These are phyloP conservation scores for Allophyes oxyacanthae DNA, from an alignment of 2,888 invertebrate species.

Conservation along the genomic window DNA sequence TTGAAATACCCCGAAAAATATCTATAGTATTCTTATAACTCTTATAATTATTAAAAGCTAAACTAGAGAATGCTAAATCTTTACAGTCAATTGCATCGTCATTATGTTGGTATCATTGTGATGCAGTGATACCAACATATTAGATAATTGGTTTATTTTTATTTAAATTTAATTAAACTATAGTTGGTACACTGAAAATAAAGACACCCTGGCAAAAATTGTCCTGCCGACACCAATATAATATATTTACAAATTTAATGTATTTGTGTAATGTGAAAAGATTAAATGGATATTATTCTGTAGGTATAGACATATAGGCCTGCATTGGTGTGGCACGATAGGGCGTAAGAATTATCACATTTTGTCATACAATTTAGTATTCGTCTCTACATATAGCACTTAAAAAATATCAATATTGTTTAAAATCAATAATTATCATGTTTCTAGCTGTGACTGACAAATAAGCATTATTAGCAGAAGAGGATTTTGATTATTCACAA, in stretches of 20 bases:
- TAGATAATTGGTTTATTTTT: constrained; percentile 1
- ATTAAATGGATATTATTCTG: background rate
- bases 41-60: constrained; percentile 20
- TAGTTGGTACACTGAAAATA: constrained; percentile 31
- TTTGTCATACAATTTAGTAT: background rate
- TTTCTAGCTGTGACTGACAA: background rate
- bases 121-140: constrained; percentile 5
- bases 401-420: background rate
- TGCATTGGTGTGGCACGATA: background rate
- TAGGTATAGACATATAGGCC: background rate
- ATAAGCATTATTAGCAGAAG: background rate
- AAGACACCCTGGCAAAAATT: background rate
- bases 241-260: too few relatives aligned
- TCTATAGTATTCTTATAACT: constrained; percentile 13
- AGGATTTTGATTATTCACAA: background rate
- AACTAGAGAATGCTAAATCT: constrained; percentile 37
- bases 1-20: constrained; percentile 37
- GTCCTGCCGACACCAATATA: background rate
- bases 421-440: background rate
- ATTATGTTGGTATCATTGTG: constrained; percentile 10
- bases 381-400: background rate
- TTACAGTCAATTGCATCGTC: constrained; percentile 31
- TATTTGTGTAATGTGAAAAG: too few relatives aligned
- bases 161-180: constrained; percentile 5
- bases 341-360: background rate